Base-by-base conservation (phyloP, 2,797 vertebrate genomes). In the Clarias platycephalus region DNA sequence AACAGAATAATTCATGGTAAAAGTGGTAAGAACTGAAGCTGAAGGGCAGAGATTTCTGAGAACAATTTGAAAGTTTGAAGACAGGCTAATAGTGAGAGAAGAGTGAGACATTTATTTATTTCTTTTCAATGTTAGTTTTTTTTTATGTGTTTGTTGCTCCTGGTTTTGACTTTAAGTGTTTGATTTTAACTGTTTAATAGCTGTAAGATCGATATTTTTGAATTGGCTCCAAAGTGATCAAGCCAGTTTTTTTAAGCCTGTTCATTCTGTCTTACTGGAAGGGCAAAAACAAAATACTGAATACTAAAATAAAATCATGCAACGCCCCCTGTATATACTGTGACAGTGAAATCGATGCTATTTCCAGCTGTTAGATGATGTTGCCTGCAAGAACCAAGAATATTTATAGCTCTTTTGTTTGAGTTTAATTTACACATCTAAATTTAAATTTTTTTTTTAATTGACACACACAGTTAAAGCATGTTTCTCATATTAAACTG, bases 1-100 rank as follows among this genome's bases (percentile, higher is more conserved):
- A 91, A 80, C 91, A 90, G 89, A 90, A 86, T 63, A 92, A 91
- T 90, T 88, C 91, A 91, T 91, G 90, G 90, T 90, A 89, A 92
- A 88, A 80, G 83, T 44, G 83, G 80, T 66, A 86, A 74, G 81
- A 80, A 88, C 87, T 74, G 64, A 89, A 83, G 92, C 89, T 86
- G 90, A 91, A 85, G 86, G 84, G 89, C 90, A 92, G 93, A 91
- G 91, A 92, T 90, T 90, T 90, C 91, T 90, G 87, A 87, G 89
- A 89, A 93, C 92, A 89, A 88, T 90, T 91, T 90, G 88, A 88
- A 87, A 90, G 89, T 86, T 89, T 89, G 88, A 89, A 93, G 91
- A 93, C 88, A 88, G 90, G 91, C 90, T 93, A 91, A 13, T 53
- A 53, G 91, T 88, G 89, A 93, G 90, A 91, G 63, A 71, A 86